Conservation (phyloP, 2,888 invertebrate species). For the Archips xylosteana region DNA sequence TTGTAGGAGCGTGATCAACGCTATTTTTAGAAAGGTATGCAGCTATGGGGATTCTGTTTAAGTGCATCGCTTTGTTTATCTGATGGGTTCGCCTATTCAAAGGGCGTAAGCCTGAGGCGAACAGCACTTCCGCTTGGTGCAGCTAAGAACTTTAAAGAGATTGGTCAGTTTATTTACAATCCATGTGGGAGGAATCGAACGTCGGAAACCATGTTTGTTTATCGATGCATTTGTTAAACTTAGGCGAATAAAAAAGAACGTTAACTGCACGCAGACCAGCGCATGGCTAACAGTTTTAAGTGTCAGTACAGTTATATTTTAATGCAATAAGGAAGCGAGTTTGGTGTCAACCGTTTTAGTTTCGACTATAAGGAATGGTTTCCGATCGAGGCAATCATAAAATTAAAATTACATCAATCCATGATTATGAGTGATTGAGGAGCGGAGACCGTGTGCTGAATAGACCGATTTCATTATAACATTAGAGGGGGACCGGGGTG, state of each 20-base stretch:
- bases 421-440: background rate
- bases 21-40: slow-evolving; percentile 75
- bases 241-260: slow-evolving; percentile 2
- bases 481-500: background rate
- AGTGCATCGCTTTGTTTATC: slow-evolving; percentile 77
- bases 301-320: slow-evolving; percentile 30
- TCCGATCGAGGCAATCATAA: slow-evolving; percentile 16
- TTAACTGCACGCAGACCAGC: background rate
- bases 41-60: slow-evolving; percentile 64
- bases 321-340: slow-evolving; percentile 29
- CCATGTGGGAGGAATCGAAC: slow-evolving; percentile 27
- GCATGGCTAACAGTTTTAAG: background rate
- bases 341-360: slow-evolving; percentile 39
- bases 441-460: too few species aligned
- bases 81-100: slow-evolving; percentile 71
- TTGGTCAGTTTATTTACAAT: slow-evolving; percentile 35
- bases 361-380: slow-evolving; percentile 20
- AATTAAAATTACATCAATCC: background rate
- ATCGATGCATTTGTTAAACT: slow-evolving; percentile 8
- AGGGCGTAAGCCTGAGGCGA: slow-evolving; percentile 59
- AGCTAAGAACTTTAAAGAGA: slow-evolving; percentile 30
- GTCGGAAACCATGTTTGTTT: slow-evolving; percentile 30
- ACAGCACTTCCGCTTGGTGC: slow-evolving; percentile 56
- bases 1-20: slow-evolving; percentile 50
- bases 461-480: background rate